Evolutionary conservation across 2,113 vertebrate genomes (phyloP).

Genomic region (Scolopax mira): DNA sequence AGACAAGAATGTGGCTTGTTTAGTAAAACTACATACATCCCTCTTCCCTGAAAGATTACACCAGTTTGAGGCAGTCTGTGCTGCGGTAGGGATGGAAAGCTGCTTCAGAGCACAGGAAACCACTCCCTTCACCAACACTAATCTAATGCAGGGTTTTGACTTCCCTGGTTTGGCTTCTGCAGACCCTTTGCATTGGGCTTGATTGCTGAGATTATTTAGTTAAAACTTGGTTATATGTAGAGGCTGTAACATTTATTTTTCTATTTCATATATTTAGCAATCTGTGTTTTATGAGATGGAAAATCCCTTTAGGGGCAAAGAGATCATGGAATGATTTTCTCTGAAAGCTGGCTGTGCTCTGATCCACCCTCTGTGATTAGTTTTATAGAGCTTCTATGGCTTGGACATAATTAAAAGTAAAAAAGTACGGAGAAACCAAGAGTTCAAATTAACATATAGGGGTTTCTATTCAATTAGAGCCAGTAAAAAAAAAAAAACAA

Average conservation of each 20-base stretch:
- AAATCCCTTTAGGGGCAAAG: neutral
- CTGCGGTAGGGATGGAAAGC: neutral
- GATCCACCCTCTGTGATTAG: neutral
- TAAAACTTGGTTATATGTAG: neutral
- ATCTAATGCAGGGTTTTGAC: neutral
- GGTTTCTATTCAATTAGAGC: neutral
- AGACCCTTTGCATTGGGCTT: neutral
- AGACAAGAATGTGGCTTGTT: slow-evolving; percentile 7
- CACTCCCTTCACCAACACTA: slow-evolving; percentile 15
- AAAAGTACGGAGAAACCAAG: neutral
- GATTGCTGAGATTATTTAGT: neutral
- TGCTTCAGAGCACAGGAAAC: slow-evolving; percentile 42
- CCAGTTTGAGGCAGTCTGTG: slow-evolving; percentile 10
- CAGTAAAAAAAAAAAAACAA: too few species aligned
- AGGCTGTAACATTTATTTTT: neutral
- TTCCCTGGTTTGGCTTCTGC: neutral
- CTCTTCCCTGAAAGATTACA: neutral
- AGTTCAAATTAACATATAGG: neutral
- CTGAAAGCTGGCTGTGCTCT: neutral
- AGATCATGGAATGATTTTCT: neutral
- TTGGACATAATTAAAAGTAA: neutral
- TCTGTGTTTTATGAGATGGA: neutral
- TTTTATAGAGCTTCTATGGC: neutral
- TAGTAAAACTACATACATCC: neutral
- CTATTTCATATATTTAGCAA: neutral